A percentile compares a stretch with the other conserved stretches of the same genome.
These are phyloP conservation scores for Napeogenes inachia DNA, from an alignment of 2,888 invertebrate genomes.

Conservation along the genomic window DNA sequence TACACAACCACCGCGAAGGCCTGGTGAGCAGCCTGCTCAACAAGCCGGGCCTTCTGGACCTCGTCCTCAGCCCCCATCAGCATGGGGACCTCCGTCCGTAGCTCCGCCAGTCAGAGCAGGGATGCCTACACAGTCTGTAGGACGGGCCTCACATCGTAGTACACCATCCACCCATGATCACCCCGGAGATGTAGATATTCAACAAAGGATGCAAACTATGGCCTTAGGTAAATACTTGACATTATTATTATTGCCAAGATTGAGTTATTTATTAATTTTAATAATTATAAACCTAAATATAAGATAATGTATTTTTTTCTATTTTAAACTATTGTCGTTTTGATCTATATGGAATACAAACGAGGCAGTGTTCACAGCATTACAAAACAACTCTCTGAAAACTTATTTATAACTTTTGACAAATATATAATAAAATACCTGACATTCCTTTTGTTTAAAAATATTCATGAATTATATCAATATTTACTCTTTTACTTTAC, in stretches of 20 bases:
- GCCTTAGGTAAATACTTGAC: slow-evolving; percentile 41
- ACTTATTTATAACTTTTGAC: too few species aligned
- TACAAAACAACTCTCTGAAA: too few species aligned
- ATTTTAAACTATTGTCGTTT: too few species aligned
- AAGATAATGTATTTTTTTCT: too few species aligned
- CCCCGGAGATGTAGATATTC: slow-evolving; percentile 63
- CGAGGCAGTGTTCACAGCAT: too few species aligned
- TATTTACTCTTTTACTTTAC: too few species aligned
- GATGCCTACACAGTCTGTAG: slow-evolving; percentile 49
- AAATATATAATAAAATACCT: too few species aligned
- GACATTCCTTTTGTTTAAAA: too few species aligned
- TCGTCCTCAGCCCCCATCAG: slow-evolving; percentile 59
- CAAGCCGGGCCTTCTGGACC: slow-evolving; percentile 39
- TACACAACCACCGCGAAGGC: slow-evolving; percentile 39
- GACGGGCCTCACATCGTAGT: slow-evolving; percentile 57
- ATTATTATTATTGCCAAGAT: too few species aligned
- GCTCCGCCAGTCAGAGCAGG: slow-evolving; percentile 58
- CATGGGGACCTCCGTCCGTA: slow-evolving; percentile 60
- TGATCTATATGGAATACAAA: too few species aligned
- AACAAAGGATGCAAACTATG: slow-evolving; percentile 55
- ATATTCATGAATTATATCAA: too few species aligned
- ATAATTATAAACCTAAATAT: too few species aligned
- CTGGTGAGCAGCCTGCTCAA: slow-evolving; percentile 32
- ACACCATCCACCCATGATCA: slow-evolving; percentile 56
- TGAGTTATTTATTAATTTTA: slow-evolving; percentile 3